These are phyloP conservation scores for Smittia aterrima DNA, from an alignment of 2,888 invertebrate species.

Conservation along the genomic window DNA sequence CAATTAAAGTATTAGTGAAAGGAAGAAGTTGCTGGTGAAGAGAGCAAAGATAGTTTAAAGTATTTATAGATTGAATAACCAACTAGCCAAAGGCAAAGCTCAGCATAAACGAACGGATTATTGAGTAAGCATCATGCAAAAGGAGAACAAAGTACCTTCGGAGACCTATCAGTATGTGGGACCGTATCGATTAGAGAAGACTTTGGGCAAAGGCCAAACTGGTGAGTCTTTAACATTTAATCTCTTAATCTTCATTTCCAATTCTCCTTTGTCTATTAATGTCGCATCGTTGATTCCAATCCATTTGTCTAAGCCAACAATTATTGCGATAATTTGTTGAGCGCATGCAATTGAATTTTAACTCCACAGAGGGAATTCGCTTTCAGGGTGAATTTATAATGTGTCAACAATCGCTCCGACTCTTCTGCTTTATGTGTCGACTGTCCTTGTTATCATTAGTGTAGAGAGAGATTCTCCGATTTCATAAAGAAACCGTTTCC, in stretches of 20 bases:
- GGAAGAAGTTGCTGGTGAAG: not conserved
- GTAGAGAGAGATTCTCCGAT: not conserved
- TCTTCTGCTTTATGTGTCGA: not conserved
- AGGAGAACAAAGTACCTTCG: conserved; percentile 56
- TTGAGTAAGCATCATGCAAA: conserved; percentile 50
- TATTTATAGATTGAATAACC: conserved; percentile 13
- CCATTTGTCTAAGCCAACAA: not conserved
- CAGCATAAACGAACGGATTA: not conserved
- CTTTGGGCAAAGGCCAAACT: conserved; percentile 98
- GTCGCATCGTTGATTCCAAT: no score
- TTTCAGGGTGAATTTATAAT: not conserved
- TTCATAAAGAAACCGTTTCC: not conserved
- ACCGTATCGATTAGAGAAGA: conserved; percentile 97
- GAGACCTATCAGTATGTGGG: conserved; percentile 94
- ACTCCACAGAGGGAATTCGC: not conserved
- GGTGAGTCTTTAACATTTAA: conserved; percentile 64
- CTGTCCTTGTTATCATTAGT: not conserved
- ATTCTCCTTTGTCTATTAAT: no score
- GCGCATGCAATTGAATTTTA: conserved; percentile 31
- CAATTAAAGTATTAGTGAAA: conserved; percentile 39
- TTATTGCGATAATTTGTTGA: conserved; percentile 33
- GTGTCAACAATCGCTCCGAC: not conserved
- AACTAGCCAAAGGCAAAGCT: conserved; percentile 2
- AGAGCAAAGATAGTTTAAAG: conserved; percentile 23
- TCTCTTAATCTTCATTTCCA: not conserved